Evolutionary conservation across 30 jellyfish, hydroid and myxozoan genomes (phyloP).

Genomic region (Hydractinia echinata): DNA sequence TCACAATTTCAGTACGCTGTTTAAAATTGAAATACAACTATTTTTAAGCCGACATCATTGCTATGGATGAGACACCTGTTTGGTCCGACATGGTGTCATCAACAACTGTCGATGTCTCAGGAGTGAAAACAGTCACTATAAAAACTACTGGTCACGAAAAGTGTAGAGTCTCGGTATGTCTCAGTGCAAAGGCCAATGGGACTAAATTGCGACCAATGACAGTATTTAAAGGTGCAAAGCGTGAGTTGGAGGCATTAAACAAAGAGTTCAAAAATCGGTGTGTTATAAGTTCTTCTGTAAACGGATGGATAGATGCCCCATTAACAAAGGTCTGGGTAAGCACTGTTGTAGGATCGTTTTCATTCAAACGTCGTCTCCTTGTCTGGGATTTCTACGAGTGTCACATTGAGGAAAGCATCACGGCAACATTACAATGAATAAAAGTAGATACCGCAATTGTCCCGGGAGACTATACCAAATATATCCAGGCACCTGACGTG

Average conservation of each 20-base stretch:
- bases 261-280: too few species aligned
- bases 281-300: too few species aligned
- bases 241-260: background rate
- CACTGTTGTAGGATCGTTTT: conserved; percentile 24
- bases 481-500: conserved; percentile 43
- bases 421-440: background rate
- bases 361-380: conserved; percentile 19
- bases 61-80: too few species aligned
- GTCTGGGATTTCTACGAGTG: conserved; percentile 45
- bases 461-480: conserved; percentile 35
- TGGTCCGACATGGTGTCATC: too few species aligned
- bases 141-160: too few species aligned
- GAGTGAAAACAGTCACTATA: too few species aligned
- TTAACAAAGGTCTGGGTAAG: conserved; percentile 16
- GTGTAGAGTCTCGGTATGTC: too few species aligned
- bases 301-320: background rate
- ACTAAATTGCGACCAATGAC: background rate
- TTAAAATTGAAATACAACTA: too few species aligned
- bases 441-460: conserved; percentile 21
- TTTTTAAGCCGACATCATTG: too few species aligned
- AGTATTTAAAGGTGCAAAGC: background rate
- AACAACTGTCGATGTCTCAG: too few species aligned
- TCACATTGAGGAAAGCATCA: conserved; percentile 15
- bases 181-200: too few species aligned
- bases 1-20: too few species aligned